phyloP scores from a whole-genome alignment of 2,113 vertebrate species.

The Arothron firmamentum region DNA sequence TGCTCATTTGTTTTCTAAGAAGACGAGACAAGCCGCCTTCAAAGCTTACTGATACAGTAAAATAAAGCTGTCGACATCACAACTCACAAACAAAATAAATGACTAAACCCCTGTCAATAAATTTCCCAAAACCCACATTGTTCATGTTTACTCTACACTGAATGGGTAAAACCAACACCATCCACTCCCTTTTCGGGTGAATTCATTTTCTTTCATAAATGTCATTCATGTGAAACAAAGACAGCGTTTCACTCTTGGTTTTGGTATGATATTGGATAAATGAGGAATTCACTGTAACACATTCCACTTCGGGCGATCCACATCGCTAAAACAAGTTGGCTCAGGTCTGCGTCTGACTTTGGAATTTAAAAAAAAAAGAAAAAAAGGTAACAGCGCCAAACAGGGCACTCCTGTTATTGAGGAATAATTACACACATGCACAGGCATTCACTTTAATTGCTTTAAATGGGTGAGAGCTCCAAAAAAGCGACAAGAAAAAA shows the following conservation, averaged over 20 bases:
- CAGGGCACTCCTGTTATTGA: conserved; percentile 27
- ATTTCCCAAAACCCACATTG: conserved; percentile 14
- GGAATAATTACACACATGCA: conserved; percentile 30
- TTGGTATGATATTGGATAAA: neutral
- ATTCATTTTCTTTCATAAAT: conserved; percentile 9
- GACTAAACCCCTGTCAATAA: conserved; percentile 61
- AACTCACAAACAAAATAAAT: conserved; percentile 62
- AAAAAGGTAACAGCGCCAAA: conserved; percentile 6
- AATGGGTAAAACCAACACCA: too few relatives aligned
- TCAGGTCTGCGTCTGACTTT: conserved; percentile 8
- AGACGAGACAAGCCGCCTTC: conserved; percentile 67
- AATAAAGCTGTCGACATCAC: conserved; percentile 60
- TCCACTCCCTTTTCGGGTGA: conserved; percentile 9
- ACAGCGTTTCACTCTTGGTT: conserved; percentile 17
- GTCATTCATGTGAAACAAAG: conserved; percentile 12
- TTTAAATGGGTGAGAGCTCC: conserved; percentile 17
- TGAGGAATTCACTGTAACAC: conserved; percentile 8
- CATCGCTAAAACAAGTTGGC: conserved; percentile 14
- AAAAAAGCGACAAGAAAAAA: conserved; percentile 1
- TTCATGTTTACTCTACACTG: neutral
- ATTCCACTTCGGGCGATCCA: conserved; percentile 18
- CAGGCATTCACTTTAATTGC: conserved; percentile 21
- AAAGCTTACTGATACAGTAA: conserved; percentile 59
- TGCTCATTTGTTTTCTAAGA: conserved; percentile 75
- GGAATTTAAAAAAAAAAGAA: neutral